Percentiles rank a stretch among this genome's conserved stretches.
These are phyloP conservation scores for Aselliscus stoliczkanus DNA, from an alignment of 2,797 vertebrate species.

Conservation along the genomic window DNA sequence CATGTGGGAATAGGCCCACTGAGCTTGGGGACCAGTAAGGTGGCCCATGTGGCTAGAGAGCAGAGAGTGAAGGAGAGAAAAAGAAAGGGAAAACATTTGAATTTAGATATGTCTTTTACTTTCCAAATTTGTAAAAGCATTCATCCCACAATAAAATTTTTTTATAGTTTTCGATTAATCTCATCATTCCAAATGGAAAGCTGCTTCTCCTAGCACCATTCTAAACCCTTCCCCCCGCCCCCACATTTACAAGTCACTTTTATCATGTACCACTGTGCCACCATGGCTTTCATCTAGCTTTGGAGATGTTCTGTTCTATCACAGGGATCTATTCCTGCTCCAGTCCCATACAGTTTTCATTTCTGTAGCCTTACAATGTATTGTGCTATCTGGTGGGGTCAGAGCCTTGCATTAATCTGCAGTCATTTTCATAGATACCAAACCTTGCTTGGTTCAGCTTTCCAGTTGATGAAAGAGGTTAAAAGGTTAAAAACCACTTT, in stretches of 20 bases:
- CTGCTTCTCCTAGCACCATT: background rate
- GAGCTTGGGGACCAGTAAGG: background rate
- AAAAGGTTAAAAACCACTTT: too few species aligned
- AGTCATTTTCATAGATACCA: background rate
- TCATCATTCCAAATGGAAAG: background rate
- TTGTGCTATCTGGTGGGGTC: background rate
- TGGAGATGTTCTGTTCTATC: background rate
- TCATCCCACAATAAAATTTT: background rate
- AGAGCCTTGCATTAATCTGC: background rate
- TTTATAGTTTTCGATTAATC: background rate
- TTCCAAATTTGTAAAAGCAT: background rate
- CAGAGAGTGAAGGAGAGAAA: background rate
- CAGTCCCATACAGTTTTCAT: background rate
- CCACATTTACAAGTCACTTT: background rate
- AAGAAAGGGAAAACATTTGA: background rate
- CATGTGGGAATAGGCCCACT: background rate
- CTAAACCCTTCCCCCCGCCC: background rate
- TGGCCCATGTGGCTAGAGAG: background rate
- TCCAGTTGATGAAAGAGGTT: background rate
- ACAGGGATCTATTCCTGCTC: background rate
- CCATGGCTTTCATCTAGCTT: background rate
- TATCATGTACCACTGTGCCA: background rate
- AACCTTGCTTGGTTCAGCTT: background rate
- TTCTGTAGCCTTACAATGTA: background rate
- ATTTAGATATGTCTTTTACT: background rate